Evolutionary conservation across 2,888 invertebrate species (phyloP).

Genomic region (Ophion obscuratus): DNA sequence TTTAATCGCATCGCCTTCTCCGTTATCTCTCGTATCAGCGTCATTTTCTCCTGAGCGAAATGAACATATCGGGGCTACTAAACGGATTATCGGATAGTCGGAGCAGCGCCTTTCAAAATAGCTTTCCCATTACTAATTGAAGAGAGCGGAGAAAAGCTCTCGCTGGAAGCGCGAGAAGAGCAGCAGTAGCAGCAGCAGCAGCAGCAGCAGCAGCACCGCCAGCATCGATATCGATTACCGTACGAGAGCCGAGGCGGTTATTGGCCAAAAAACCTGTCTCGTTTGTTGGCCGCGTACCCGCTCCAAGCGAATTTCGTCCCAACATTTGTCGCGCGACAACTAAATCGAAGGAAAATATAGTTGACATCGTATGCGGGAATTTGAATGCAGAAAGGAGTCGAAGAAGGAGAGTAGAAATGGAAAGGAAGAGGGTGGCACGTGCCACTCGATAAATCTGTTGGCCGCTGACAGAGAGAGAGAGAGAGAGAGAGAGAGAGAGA

Average conservation of each 20-base stretch:
- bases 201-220: not conserved
- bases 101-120: conserved; percentile 78
- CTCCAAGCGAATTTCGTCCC: not conserved
- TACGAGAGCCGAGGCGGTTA: conserved; percentile 1
- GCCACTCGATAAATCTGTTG: conserved; percentile 84
- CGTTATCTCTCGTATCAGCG: conserved; percentile 44
- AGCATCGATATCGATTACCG: conserved; percentile 42
- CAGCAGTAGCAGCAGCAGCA: not conserved
- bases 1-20: conserved; percentile 52
- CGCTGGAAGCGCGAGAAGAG: conserved; percentile 20
- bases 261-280: conserved; percentile 16
- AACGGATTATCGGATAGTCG: conserved; percentile 79
- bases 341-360: not conserved
- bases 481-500: conserved; percentile 72
- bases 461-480: conserved; percentile 78
- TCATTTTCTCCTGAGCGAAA: conserved; percentile 47
- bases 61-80: conserved; percentile 68
- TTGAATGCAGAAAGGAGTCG: not conserved
- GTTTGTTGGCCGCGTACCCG: not conserved
- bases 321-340: not conserved
- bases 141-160: conserved; percentile 56
- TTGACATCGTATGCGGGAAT: not conserved
- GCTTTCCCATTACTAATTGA: conserved; percentile 77
- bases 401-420: conserved; percentile 1
- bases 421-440: conserved; percentile 80